A percentile compares a stretch with the other conserved stretches of the same genome.
phyloP scores from a whole-genome alignment of 2,797 vertebrate species.

The Danio albolineatus region DNA sequence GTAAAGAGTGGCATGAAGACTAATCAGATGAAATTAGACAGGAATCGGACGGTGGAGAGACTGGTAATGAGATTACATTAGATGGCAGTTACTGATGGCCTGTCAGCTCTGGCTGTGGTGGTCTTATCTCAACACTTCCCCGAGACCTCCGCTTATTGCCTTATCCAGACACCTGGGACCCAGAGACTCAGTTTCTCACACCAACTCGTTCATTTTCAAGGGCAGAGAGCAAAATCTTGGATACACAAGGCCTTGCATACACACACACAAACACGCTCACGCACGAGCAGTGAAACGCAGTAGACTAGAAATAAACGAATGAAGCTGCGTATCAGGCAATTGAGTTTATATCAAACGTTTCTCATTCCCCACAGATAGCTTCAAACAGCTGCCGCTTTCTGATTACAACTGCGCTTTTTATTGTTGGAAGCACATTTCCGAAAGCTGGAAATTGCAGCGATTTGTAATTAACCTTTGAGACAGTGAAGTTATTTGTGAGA shows the following conservation, averaged over 20 bases:
- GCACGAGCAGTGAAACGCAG: not conserved
- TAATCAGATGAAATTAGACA: slow-evolving; percentile 54
- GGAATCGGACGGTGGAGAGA: slow-evolving; percentile 45
- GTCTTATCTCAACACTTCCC: slow-evolving; percentile 32
- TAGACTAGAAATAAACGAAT: slow-evolving; percentile 34
- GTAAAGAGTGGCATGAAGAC: slow-evolving; percentile 37
- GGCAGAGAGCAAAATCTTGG: slow-evolving; percentile 24
- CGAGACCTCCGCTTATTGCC: slow-evolving; percentile 38
- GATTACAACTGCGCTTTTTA: slow-evolving; percentile 24
- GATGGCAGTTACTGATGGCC: slow-evolving; percentile 56
- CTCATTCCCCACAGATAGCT: slow-evolving; percentile 37
- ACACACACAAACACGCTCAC: not conserved
- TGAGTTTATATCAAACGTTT: slow-evolving; percentile 27
- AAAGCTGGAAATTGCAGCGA: slow-evolving; percentile 37
- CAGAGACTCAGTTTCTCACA: slow-evolving; percentile 23
- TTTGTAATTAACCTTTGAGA: slow-evolving; percentile 56
- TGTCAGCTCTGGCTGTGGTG: slow-evolving; percentile 48
- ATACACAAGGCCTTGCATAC: not conserved
- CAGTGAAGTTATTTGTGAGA: slow-evolving; percentile 38
- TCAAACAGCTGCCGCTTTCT: slow-evolving; percentile 23
- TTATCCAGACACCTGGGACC: slow-evolving; percentile 39
- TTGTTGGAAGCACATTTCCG: slow-evolving; percentile 28
- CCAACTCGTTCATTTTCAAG: slow-evolving; percentile 21
- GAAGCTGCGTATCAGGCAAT: slow-evolving; percentile 9
- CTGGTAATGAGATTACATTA: slow-evolving; percentile 54